Evolutionary conservation across 1,140 invertebrate species (phyloP).

Genomic region (Mya arenaria): DNA sequence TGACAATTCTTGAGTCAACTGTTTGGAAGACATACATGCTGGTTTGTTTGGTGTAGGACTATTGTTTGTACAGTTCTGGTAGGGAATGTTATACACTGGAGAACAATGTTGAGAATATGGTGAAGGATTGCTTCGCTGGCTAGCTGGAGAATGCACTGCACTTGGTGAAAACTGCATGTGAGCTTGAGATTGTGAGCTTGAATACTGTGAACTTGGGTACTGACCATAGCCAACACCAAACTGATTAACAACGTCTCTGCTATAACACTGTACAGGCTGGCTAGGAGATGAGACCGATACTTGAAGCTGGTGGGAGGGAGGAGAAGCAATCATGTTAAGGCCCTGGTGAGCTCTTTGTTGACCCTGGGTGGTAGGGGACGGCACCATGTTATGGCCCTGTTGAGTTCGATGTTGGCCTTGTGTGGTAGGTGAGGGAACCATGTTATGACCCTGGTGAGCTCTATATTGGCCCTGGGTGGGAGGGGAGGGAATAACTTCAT

Average conservation of each 20-base stretch:
- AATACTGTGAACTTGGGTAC: too few relatives aligned
- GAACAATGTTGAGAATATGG: not conserved
- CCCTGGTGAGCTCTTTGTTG: slow-evolving; percentile 53
- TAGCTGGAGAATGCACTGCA: slow-evolving; percentile 43
- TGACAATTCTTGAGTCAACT: not conserved
- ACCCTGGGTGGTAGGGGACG: slow-evolving; percentile 50
- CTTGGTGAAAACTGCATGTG: slow-evolving; percentile 48
- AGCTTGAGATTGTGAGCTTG: slow-evolving; percentile 37
- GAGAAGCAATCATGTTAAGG: too few relatives aligned
- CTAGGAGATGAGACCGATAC: slow-evolving; percentile 51
- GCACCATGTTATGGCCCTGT: slow-evolving; percentile 42
- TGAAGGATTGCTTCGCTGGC: not conserved
- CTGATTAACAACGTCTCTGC: slow-evolving; percentile 14
- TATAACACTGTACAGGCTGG: slow-evolving; percentile 25
- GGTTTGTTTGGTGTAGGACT: not conserved
- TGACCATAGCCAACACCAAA: too few relatives aligned
- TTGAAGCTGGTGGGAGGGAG: slow-evolving; percentile 65
- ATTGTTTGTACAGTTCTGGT: not conserved
- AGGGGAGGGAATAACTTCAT: too few relatives aligned
- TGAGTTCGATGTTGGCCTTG: slow-evolving; percentile 30
- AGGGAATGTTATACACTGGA: not conserved
- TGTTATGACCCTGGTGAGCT: too few relatives aligned
- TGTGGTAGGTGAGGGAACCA: too few relatives aligned
- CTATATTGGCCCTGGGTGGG: slow-evolving; percentile 64
- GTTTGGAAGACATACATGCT: not conserved